These are phyloP conservation scores for Strigamia crassipes DNA, from an alignment of 2,888 invertebrate genomes.

Conservation along the genomic window DNA sequence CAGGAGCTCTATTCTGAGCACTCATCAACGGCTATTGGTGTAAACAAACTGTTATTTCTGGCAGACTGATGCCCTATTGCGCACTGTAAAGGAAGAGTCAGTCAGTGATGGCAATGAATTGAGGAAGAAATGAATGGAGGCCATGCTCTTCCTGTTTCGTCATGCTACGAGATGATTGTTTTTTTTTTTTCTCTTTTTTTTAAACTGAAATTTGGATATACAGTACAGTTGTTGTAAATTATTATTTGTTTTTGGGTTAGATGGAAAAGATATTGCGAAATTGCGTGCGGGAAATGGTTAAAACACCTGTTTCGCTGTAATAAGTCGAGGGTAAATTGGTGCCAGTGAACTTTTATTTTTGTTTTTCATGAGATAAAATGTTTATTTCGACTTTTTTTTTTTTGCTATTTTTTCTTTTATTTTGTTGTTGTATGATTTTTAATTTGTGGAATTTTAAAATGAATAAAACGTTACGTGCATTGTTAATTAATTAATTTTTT, in stretches of 20 bases:
- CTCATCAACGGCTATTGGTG: conserved; percentile 34
- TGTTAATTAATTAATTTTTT: neutral
- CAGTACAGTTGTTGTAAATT: no score
- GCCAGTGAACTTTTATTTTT: neutral
- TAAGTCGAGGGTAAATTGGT: neutral
- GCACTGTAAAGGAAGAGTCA: conserved; percentile 17
- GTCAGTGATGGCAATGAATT: conserved; percentile 23
- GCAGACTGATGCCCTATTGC: conserved; percentile 33
- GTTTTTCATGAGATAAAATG: neutral
- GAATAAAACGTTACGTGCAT: no score
- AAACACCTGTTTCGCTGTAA: neutral
- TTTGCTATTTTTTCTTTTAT: neutral
- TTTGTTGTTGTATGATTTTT: neutral
- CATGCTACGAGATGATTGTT: neutral
- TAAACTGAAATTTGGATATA: no score
- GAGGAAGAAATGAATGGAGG: conserved; percentile 19
- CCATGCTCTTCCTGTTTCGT: neutral
- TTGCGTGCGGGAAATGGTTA: neutral
- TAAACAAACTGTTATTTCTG: conserved; percentile 36
- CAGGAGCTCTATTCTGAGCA: conserved; percentile 30
- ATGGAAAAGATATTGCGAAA: neutral
- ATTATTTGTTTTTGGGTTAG: neutral
- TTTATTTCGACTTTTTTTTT: neutral
- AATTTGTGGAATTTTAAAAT: neutral
- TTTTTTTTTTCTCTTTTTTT: neutral